Evolutionary conservation across 1,140 invertebrate species (phyloP), one percentile per base, ranked within the genome.

Genomic region (Drosophila parvula): DNA sequence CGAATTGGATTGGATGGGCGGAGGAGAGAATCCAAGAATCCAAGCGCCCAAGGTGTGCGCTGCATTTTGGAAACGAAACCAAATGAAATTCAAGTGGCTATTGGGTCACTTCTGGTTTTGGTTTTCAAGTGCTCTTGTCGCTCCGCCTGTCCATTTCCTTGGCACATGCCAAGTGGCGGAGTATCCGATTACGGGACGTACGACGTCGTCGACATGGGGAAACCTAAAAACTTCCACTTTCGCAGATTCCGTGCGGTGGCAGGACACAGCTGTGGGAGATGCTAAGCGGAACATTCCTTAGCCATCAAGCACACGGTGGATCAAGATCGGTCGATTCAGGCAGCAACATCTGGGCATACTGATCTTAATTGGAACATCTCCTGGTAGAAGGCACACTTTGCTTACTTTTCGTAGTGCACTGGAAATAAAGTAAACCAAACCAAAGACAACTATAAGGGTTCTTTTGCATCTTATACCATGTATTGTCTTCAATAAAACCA

Each of bases 41-140:
- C 43, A 18, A 10, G 28, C 9, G 40, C 10, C 10, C 74, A 79
- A 79, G 79, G 64, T 80, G 73, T 55, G 57, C 36, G 64, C 53
- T 74, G 43, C 58, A 81, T 81, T 81, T 86, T 58, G 70, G 71
- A 73, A 70, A 70, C 67, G 70, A 74, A 40, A 62, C 60, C 22
- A 67, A 73, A 75, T 86, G 84, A 80, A 88, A 88, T 84, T 89
- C 80, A 88, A 88, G 83, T 88, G 85, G 80, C 79, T 69, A 67
- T 70, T 56, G 60, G 58, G 47, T 78, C 79, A 82, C 79, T 80
- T 89, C 77, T 79, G 84, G 81, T 83, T 80, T 80, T 80, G 79
- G 79, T 82, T 86, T 89, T 74, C 55, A 68, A 74, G 69, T 73
- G 69, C 36, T 10, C 36, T 10, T 38, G 44, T 55, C 48, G 47